phyloP scores from a whole-genome alignment of 2,797 vertebrate species.

The Hephaestus fuliginosus region DNA sequence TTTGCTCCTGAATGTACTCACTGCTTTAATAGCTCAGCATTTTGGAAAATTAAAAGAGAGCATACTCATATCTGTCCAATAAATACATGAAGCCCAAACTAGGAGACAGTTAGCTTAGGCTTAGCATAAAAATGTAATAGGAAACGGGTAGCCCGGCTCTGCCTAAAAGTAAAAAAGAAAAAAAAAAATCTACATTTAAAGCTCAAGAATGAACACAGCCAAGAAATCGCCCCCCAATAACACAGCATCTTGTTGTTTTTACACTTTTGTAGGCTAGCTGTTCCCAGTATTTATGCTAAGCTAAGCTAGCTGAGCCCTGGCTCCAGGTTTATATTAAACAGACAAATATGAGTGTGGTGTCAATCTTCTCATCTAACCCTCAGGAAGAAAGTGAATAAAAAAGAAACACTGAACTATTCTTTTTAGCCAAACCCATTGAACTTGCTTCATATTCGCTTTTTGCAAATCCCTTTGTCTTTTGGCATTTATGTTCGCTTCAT shows the following conservation, averaged over 20 bases:
- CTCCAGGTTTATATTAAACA: not conserved
- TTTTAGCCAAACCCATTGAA: not conserved
- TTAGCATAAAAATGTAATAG: constrained; percentile 5
- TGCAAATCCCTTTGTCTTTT: not conserved
- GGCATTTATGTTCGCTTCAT: not conserved
- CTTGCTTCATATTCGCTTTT: not conserved
- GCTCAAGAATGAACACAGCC: not conserved
- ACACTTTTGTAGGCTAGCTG: not conserved
- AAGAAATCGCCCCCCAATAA: not conserved
- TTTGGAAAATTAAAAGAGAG: not conserved
- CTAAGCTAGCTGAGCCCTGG: not conserved
- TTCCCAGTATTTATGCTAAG: not conserved
- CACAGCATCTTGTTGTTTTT: not conserved
- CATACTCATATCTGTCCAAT: not conserved
- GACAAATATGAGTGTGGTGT: not conserved
- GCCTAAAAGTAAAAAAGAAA: not conserved
- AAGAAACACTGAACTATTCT: not conserved
- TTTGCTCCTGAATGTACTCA: not conserved
- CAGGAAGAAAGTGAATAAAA: not conserved
- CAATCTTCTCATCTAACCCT: not conserved
- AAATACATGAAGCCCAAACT: not conserved
- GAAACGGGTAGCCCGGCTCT: not conserved
- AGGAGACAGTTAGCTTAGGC: constrained; percentile 6
- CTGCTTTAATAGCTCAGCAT: not conserved
- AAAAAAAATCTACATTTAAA: not conserved